A percentile compares a stretch with the other conserved stretches of the same genome.
These are phyloP conservation scores for Agrotis puta DNA, from an alignment of 2,888 invertebrate genomes.

Conservation along the genomic window DNA sequence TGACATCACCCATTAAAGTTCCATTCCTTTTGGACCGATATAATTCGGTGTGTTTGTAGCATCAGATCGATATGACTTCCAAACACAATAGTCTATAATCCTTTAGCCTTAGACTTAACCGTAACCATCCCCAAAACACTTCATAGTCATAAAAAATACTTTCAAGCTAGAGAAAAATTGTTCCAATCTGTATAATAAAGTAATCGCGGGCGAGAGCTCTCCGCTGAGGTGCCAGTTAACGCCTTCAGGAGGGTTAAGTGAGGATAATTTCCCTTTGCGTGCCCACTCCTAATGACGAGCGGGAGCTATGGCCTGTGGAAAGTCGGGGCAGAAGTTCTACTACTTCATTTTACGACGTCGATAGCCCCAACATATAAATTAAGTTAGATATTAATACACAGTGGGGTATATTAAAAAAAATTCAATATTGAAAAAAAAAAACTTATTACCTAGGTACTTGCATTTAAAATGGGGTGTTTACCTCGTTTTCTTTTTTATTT, in stretches of 20 bases:
- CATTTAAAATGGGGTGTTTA: too few species aligned
- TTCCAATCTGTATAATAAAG: constrained; percentile 89
- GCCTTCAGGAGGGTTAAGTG: constrained; percentile 90
- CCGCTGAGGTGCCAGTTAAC: constrained; percentile 90
- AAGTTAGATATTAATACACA: too few species aligned
- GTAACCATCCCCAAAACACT: constrained; percentile 29
- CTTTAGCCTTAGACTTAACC: background rate
- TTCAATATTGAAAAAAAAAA: too few species aligned
- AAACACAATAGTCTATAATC: background rate
- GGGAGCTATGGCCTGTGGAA: constrained; percentile 53
- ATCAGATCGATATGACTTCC: too few species aligned
- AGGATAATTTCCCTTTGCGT: constrained; percentile 91
- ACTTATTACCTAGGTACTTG: too few species aligned
- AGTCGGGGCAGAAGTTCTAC: constrained; percentile 28
- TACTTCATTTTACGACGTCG: background rate
- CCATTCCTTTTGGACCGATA: too few species aligned
- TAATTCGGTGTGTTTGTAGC: too few species aligned
- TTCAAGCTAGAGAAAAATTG: constrained; percentile 80
- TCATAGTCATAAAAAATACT: constrained; percentile 59
- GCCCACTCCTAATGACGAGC: constrained; percentile 87
- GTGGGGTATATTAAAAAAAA: too few species aligned
- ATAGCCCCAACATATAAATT: too few species aligned
- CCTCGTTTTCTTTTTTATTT: too few species aligned
- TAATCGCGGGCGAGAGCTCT: constrained; percentile 87
- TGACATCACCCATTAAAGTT: too few species aligned